Evolutionary conservation across 2,113 vertebrate species (phyloP).

Genomic region (Platanista minor): DNA sequence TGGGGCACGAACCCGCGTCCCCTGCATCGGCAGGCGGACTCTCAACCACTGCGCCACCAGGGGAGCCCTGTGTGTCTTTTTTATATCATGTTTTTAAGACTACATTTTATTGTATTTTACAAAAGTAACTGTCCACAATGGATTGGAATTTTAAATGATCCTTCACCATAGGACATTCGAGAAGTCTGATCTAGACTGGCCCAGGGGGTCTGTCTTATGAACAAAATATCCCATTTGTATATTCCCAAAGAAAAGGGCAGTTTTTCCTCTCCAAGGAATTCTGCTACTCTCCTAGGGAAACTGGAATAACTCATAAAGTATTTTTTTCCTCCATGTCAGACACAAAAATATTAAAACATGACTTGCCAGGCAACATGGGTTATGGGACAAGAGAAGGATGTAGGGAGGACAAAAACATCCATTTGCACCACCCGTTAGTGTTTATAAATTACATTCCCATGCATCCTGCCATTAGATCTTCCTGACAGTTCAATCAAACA

Average conservation of each 20-base stretch:
- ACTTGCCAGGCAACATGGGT: not conserved
- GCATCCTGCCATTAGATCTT: not conserved
- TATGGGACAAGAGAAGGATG: not conserved
- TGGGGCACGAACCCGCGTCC: too few relatives aligned
- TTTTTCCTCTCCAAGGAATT: not conserved
- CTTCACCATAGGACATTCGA: not conserved
- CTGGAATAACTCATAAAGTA: not conserved
- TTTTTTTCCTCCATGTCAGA: not conserved
- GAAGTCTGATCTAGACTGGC: not conserved
- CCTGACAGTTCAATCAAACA: not conserved
- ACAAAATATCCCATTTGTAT: not conserved
- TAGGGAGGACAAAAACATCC: not conserved
- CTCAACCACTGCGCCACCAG: too few relatives aligned
- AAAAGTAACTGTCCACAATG: not conserved
- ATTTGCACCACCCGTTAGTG: not conserved
- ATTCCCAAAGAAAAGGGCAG: not conserved
- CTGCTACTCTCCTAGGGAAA: not conserved
- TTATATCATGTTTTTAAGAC: conserved; percentile 39
- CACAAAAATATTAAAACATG: not conserved
- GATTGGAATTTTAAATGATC: not conserved
- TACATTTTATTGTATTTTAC: not conserved
- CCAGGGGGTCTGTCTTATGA: not conserved
- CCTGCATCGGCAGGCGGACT: too few relatives aligned
- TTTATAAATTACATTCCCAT: not conserved
- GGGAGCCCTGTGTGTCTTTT: not conserved